Conservation (phyloP, 2,888 invertebrate genomes). For the Rapana venosa region DNA sequence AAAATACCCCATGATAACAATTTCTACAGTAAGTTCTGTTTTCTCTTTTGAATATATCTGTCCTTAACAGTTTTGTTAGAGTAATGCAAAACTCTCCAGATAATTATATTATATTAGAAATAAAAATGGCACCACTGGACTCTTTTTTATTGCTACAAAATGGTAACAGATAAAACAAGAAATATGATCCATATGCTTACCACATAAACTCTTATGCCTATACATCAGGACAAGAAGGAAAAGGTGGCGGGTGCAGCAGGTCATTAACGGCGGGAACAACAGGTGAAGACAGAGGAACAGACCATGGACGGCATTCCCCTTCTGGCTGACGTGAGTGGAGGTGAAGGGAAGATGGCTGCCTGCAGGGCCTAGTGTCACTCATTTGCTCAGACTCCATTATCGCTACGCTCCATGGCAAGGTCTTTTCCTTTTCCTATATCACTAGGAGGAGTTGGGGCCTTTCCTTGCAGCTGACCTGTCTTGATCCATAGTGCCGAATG, state of each 20-base stretch:
- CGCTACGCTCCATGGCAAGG: background rate
- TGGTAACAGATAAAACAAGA: too few species aligned
- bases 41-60: too few species aligned
- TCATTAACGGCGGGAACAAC: background rate
- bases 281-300: background rate
- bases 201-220: too few species aligned
- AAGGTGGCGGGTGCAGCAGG: background rate
- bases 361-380: conserved; percentile 18
- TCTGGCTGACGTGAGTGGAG: background rate
- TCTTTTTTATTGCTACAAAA: too few species aligned
- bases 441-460: background rate
- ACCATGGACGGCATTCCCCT: background rate
- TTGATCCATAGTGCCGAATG: background rate
- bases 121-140: too few species aligned
- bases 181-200: too few species aligned
- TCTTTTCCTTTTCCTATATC: background rate
- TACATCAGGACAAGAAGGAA: too few species aligned
- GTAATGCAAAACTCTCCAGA: too few species aligned
- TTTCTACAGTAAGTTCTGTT: too few species aligned
- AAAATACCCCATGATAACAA: too few species aligned
- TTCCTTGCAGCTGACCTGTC: conserved; percentile 6
- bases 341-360: conserved; percentile 2
- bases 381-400: conserved; percentile 29
- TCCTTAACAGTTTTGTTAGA: too few species aligned
- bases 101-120: too few species aligned